Percentiles rank a stretch among this genome's conserved stretches.
Conservation (phyloP, 2,888 invertebrate genomes). For the Rhamnusium bicolor region DNA sequence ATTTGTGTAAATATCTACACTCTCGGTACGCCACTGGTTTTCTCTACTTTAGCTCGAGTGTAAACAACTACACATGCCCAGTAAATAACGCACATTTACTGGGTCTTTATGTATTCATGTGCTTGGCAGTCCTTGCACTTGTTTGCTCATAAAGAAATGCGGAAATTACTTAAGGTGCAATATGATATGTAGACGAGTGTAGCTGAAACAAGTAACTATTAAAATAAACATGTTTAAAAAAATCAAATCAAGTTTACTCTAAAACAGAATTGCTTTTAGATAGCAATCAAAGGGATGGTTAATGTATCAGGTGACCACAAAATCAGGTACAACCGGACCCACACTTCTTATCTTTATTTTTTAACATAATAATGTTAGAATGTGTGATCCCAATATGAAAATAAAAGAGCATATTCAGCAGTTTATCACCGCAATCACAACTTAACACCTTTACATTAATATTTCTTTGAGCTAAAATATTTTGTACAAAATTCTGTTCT, state of each 20-base stretch:
- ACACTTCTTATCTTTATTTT: too few relatives aligned
- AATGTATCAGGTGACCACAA: too few relatives aligned
- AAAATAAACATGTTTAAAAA: neutral
- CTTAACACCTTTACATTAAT: too few relatives aligned
- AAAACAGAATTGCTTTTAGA: neutral
- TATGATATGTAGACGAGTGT: slow-evolving; percentile 10
- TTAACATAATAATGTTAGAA: too few relatives aligned
- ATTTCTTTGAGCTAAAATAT: too few relatives aligned
- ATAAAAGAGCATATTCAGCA: too few relatives aligned
- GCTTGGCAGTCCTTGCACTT: slow-evolving; percentile 3
- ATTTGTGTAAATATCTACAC: too few relatives aligned
- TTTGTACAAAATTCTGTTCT: too few relatives aligned
- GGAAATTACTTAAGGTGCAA: slow-evolving; percentile 9
- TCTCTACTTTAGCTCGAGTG: neutral
- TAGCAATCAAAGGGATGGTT: neutral
- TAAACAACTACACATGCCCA: slow-evolving; percentile 12
- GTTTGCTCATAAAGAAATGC: slow-evolving; percentile 25
- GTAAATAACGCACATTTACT: slow-evolving; percentile 15
- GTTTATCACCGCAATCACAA: too few relatives aligned
- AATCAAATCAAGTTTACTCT: neutral
- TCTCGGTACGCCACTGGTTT: neutral
- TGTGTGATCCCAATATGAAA: too few relatives aligned
- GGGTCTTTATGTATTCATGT: slow-evolving; percentile 20
- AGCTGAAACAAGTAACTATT: slow-evolving; percentile 6
- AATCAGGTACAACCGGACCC: too few relatives aligned